Evolutionary conservation across 2,797 vertebrate species (phyloP), one percentile per base, ranked within the genome.

Genomic region (Rallus crepitans): DNA sequence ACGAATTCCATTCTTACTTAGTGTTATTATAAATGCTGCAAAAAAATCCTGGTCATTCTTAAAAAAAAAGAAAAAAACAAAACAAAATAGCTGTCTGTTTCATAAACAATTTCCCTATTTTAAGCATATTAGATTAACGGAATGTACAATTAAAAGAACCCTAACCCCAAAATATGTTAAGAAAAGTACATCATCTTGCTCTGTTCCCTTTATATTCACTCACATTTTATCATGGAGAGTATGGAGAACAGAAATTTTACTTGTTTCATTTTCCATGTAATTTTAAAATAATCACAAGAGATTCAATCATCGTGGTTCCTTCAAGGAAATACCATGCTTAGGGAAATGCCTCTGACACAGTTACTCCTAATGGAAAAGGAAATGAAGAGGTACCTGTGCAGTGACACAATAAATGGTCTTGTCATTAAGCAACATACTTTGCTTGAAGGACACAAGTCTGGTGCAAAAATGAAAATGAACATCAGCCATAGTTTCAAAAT

Each of bases 301-400:
- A 55, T 66, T 47, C 27, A 73, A 53, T 25, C 9, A 39, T 3
- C 15, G 50, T 0, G 0, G n/a, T 59, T 10, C 17, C 20, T 59
- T 30, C 11, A 86, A 70, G 21, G 7, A 82, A 82, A 47, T 37
- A 45, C 8, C 52, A 15, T 84, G 28, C 45, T 68, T 52, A 76
- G 21, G 37, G 39, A 93, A 93, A 61, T 57, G 7, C 6, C 10
- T 60, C 13, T 84, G 39, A 10, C 12, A 52, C 6, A 37, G 59
- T n/a, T 24, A 45, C 11, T 35, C 7, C 2, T 18, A 60, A 28
- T 8, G 75, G 7, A 27, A 76, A 87, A 85, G 4, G 3, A 23
- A 8, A 37, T 7, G 16, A 55, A 72, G 31, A 50, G 8, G 19
- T 59, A 79, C 9, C 5, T 47, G 8, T 57, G 14, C 1, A 3